Percentiles rank a stretch among this genome's conserved stretches.
Conservation (phyloP, 2,113 vertebrate genomes). For the Phodopus roborovskii region DNA sequence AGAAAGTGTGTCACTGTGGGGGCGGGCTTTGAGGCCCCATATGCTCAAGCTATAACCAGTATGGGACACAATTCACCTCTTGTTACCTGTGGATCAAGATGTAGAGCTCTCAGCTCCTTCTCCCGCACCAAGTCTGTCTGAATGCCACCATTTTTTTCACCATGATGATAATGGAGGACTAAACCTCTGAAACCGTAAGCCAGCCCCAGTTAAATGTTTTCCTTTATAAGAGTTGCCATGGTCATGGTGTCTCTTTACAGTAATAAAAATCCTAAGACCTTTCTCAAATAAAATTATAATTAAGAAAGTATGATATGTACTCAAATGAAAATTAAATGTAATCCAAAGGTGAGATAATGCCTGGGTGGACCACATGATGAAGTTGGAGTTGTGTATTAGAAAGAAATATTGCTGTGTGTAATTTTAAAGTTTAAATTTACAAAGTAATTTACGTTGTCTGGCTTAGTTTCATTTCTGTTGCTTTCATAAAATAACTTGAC, state of each 20-base stretch:
- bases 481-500: background rate
- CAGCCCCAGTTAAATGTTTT: background rate
- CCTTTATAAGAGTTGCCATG: background rate
- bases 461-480: background rate
- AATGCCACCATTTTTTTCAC: background rate
- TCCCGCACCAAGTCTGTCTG: background rate
- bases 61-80: background rate
- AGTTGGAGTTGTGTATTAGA: background rate
- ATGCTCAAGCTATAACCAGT: background rate
- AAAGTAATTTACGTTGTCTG: background rate
- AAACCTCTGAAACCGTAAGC: background rate
- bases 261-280: background rate
- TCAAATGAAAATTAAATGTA: slow-evolving; percentile 18
- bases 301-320: background rate
- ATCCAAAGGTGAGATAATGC: background rate
- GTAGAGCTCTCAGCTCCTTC: background rate
- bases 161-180: background rate
- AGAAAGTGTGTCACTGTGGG: background rate
- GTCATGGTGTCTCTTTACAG: background rate
- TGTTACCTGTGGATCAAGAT: background rate
- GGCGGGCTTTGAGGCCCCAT: background rate
- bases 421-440: slow-evolving; percentile 2
- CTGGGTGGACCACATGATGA: background rate
- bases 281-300: slow-evolving; percentile 34
- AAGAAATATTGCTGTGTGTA: slow-evolving; percentile 12